phyloP scores from a whole-genome alignment of 2,888 invertebrate genomes.

The Sarcophaga subvicina region DNA sequence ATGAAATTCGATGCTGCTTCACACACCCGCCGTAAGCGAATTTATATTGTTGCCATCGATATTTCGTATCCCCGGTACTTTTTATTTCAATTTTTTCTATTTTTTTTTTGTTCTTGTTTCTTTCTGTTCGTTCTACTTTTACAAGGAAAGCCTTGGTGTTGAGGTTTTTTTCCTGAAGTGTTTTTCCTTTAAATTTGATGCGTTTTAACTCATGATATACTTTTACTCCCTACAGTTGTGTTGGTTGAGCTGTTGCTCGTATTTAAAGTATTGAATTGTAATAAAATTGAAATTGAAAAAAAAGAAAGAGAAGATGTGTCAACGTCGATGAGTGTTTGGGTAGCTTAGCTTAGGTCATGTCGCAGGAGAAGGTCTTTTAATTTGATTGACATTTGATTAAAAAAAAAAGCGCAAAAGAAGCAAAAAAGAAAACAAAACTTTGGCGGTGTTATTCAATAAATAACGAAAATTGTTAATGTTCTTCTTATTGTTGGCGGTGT shows the following conservation, averaged over 20 bases:
- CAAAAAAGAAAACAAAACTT: constrained; percentile 32
- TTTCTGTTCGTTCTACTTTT: background rate
- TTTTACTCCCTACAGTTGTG: background rate
- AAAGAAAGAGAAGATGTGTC: background rate
- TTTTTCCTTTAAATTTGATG: background rate
- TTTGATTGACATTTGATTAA: constrained; percentile 68
- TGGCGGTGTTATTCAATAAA: constrained; percentile 34
- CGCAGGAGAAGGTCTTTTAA: constrained; percentile 45
- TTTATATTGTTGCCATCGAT: constrained; percentile 55
- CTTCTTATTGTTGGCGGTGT: constrained; percentile 16
- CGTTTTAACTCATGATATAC: background rate
- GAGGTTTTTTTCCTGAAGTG: background rate
- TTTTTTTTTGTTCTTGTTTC: no score
- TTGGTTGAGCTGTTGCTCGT: background rate
- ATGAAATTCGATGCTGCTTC: constrained; percentile 71
- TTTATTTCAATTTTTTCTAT: no score
- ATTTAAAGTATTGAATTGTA: constrained; percentile 34
- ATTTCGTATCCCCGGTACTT: constrained; percentile 22
- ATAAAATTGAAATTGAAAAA: background rate
- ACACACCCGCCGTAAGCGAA: constrained; percentile 61
- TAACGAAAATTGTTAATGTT: constrained; percentile 1
- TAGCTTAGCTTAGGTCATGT: constrained; percentile 25
- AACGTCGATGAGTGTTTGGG: background rate
- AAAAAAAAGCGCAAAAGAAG: constrained; percentile 2
- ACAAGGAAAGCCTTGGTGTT: background rate